Evolutionary conservation across 1,140 invertebrate species (phyloP).

Genomic region (Scaptomyza graminum): DNA sequence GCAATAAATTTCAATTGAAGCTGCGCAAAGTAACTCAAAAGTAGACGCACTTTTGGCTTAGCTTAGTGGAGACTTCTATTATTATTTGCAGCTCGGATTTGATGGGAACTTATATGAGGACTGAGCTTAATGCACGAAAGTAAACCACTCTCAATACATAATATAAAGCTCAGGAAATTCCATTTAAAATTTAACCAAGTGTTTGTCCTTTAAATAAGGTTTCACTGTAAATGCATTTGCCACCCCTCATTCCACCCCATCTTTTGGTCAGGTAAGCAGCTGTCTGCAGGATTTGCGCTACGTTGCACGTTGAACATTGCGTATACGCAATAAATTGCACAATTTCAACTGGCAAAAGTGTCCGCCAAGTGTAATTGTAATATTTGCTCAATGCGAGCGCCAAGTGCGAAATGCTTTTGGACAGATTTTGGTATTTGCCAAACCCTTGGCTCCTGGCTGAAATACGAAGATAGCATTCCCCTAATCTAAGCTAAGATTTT

Average conservation of each 20-base stretch:
- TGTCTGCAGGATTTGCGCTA: constrained; percentile 18
- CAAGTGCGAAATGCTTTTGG: constrained; percentile 10
- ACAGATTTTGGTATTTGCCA: constrained; percentile 35
- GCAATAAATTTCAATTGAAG: constrained; percentile 38
- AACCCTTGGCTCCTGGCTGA: constrained; percentile 6
- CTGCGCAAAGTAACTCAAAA: constrained; percentile 28
- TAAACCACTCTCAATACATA: neutral
- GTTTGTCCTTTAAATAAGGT: constrained; percentile 7
- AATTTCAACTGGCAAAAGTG: constrained; percentile 20
- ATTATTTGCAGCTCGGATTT: neutral
- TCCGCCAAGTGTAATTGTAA: constrained; percentile 43
- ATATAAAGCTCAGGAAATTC: constrained; percentile 14
- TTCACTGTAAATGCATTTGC: neutral
- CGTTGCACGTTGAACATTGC: constrained; percentile 14
- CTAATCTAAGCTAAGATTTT: constrained; percentile 14
- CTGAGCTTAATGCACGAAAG: neutral
- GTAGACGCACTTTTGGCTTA: too few species aligned
- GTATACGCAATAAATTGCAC: constrained; percentile 35
- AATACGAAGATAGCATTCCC: constrained; percentile 7
- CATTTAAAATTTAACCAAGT: constrained; percentile 16
- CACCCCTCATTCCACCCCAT: neutral
- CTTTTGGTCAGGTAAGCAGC: constrained; percentile 23
- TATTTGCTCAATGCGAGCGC: constrained; percentile 24
- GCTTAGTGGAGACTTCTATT: constrained; percentile 20
- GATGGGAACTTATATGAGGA: neutral